phyloP scores from a whole-genome alignment of 2,888 invertebrate species.

The Synanthedon tipuliformis region DNA sequence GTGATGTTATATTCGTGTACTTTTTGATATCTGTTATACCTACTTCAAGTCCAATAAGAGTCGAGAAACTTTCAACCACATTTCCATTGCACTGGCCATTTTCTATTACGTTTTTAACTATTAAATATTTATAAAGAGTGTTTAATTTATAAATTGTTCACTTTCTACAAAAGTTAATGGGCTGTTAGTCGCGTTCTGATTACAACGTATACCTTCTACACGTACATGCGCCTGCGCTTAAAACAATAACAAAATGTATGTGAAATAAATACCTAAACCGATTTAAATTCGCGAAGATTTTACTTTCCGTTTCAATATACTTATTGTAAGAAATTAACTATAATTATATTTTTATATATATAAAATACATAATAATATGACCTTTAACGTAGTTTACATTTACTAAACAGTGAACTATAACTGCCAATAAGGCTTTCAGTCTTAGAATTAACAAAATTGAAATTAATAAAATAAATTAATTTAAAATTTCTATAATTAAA shows the following conservation, averaged over 20 bases:
- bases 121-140: constrained; percentile 29
- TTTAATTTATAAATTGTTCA: constrained; percentile 22
- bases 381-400: too few relatives aligned
- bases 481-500: too few relatives aligned
- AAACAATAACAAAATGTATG: constrained; percentile 28
- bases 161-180: constrained; percentile 35
- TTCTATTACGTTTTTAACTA: constrained; percentile 7
- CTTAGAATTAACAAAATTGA: neutral
- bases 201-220: constrained; percentile 10
- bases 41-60: too few relatives aligned
- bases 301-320: constrained; percentile 15
- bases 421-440: neutral
- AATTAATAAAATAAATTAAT: neutral
- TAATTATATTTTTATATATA: too few relatives aligned
- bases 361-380: too few relatives aligned
- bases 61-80: too few relatives aligned
- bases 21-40: too few relatives aligned
- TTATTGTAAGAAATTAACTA: too few relatives aligned
- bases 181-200: constrained; percentile 45
- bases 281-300: constrained; percentile 6
- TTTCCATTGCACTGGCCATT: too few relatives aligned
- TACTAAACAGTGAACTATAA: neutral
- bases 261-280: constrained; percentile 9
- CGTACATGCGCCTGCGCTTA: constrained; percentile 12
- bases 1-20: too few relatives aligned